Evolutionary conservation across 64 coral and sea anemone genomes (phyloP).

Genomic region (Catalaphyllia jardinei): DNA sequence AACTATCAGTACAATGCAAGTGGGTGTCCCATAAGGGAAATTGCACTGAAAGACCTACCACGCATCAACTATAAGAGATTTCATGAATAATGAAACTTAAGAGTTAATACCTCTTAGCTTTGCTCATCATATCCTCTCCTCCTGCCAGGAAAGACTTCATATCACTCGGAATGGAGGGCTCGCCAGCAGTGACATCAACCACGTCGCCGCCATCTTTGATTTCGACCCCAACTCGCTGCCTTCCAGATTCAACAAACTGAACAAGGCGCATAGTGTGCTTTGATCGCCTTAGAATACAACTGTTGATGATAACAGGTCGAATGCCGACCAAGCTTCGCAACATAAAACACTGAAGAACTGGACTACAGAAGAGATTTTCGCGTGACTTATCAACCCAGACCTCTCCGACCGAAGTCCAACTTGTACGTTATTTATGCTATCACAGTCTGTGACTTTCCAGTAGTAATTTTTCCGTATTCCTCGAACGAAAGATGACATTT

Average conservation of each 20-base stretch:
- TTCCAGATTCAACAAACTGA: conserved; percentile 75
- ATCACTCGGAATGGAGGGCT: conserved; percentile 74
- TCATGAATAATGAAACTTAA: not conserved
- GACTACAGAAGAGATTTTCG: not conserved
- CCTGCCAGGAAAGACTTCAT: conserved; percentile 83
- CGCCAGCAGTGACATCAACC: conserved; percentile 71
- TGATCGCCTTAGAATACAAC: not conserved
- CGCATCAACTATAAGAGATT: not conserved
- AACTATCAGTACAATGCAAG: too few relatives aligned
- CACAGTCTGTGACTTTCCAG: not conserved
- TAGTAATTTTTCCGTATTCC: not conserved
- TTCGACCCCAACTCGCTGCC: conserved; percentile 77
- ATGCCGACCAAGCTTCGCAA: not conserved
- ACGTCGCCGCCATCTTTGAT: conserved; percentile 73
- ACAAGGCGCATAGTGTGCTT: conserved; percentile 76
- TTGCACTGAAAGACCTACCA: too few relatives aligned
- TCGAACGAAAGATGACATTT: too few relatives aligned
- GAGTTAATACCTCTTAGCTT: conserved; percentile 63
- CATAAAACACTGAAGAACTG: not conserved
- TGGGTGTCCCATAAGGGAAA: too few relatives aligned
- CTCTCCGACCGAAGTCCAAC: not conserved
- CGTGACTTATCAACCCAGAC: not conserved
- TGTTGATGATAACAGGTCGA: not conserved
- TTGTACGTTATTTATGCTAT: not conserved
- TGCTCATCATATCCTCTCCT: conserved; percentile 36